These are phyloP conservation scores for Apostichopus japonicus DNA, from an alignment of 35 echinoderm and acorn worm species.

Conservation along the genomic window DNA sequence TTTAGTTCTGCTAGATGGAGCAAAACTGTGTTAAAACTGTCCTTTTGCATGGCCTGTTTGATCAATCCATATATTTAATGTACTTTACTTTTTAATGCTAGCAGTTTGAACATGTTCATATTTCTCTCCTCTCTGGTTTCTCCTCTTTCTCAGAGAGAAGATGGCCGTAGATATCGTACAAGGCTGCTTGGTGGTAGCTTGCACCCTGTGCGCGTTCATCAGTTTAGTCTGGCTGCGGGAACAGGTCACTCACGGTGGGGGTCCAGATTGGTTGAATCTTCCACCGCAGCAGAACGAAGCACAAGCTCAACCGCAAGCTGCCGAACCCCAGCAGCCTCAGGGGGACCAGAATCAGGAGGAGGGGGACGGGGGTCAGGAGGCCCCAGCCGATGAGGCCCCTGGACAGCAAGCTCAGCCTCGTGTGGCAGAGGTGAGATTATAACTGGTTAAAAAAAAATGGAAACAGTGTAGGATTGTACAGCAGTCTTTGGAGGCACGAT, in stretches of 20 bases:
- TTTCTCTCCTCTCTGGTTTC: neutral
- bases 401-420: slow-evolving; percentile 17
- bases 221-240: slow-evolving; percentile 93
- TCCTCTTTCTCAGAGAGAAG: slow-evolving; percentile 72
- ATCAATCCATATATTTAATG: no score
- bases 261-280: slow-evolving; percentile 90
- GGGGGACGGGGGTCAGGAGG: neutral
- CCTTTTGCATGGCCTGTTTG: no score
- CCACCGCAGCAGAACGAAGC: slow-evolving; percentile 39
- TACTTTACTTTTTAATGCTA: no score
- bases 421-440: neutral
- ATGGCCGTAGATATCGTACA: slow-evolving; percentile 86
- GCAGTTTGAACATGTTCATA: neutral
- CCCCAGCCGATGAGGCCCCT: neutral
- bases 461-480: neutral
- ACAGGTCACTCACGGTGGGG: slow-evolving; percentile 91
- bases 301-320: slow-evolving; percentile 50
- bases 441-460: neutral
- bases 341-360: slow-evolving; percentile 17
- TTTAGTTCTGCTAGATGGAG: no score
- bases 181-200: slow-evolving; percentile 92
- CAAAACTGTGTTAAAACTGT: no score
- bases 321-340: slow-evolving; percentile 32
- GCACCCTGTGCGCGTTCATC: slow-evolving; percentile 96
- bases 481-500: neutral